These are phyloP conservation scores for Alectoris magna DNA, from an alignment of 2,797 vertebrate species.

Conservation along the genomic window DNA sequence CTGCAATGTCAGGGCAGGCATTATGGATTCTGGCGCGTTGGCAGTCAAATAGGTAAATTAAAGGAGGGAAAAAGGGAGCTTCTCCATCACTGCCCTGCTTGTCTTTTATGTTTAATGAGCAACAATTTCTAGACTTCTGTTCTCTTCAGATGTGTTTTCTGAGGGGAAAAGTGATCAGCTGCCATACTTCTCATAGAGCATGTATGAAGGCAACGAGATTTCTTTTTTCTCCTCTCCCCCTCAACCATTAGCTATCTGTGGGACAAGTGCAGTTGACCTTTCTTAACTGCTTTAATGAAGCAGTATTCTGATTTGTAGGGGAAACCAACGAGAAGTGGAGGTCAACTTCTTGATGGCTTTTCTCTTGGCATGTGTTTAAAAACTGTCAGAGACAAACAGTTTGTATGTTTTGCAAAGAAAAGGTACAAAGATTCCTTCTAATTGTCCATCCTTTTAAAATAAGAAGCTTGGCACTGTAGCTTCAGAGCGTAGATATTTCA, in stretches of 20 bases:
- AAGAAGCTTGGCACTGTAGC: not conserved
- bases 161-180: not conserved
- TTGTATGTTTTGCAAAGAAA: not conserved
- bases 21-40: not conserved
- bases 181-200: not conserved
- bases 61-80: not conserved
- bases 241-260: not conserved
- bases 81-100: not conserved
- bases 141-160: not conserved
- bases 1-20: rapidly evolving
- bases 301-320: not conserved
- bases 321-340: not conserved
- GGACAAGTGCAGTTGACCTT: not conserved
- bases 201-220: not conserved
- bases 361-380: not conserved
- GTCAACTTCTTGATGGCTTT: not conserved
- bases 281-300: not conserved
- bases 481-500: not conserved
- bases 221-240: not conserved
- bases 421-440: not conserved
- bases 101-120: not conserved
- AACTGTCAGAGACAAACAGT: not conserved
- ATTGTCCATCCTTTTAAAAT: not conserved
- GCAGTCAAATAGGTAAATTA: not conserved
- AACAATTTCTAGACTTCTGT: not conserved